A percentile compares a stretch with the other conserved stretches of the same genome.
phyloP scores from a whole-genome alignment of 2,797 vertebrate species.

The Phyllotis vaccarum region DNA sequence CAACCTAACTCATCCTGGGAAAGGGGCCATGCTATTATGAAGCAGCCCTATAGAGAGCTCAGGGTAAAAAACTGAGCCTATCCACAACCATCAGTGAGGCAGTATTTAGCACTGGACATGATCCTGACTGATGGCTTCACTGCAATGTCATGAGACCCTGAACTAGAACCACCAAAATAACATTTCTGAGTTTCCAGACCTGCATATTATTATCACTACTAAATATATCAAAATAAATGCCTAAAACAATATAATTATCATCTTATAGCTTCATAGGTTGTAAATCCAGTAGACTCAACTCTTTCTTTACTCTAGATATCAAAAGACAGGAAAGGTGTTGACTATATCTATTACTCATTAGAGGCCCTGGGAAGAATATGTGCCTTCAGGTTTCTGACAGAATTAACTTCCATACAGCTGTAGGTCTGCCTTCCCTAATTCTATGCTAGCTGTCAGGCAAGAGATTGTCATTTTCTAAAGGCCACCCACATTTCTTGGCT shows the following conservation, averaged over 20 bases:
- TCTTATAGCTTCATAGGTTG: not conserved
- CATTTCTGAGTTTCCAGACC: not conserved
- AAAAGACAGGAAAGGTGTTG: not conserved
- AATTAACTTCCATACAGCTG: not conserved
- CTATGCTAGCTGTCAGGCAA: not conserved
- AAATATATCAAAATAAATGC: not conserved
- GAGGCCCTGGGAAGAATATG: not conserved
- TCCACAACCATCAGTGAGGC: not conserved
- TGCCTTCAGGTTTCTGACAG: not conserved
- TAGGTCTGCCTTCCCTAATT: not conserved
- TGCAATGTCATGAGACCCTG: not conserved
- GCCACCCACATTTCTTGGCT: constrained; percentile 15
- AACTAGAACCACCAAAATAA: not conserved
- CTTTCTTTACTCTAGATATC: not conserved
- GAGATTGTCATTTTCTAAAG: not conserved
- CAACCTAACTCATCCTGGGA: not conserved
- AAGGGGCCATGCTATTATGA: not conserved
- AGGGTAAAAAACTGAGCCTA: not conserved
- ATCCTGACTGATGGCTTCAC: not conserved
- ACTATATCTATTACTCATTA: not conserved
- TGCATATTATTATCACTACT: not conserved
- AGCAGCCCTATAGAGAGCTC: not conserved
- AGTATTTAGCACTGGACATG: not conserved
- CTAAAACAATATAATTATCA: not conserved
- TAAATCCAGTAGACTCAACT: not conserved